Base-by-base conservation (phyloP, 2,888 invertebrate genomes). In the Agonopterix alstromeriana region DNA sequence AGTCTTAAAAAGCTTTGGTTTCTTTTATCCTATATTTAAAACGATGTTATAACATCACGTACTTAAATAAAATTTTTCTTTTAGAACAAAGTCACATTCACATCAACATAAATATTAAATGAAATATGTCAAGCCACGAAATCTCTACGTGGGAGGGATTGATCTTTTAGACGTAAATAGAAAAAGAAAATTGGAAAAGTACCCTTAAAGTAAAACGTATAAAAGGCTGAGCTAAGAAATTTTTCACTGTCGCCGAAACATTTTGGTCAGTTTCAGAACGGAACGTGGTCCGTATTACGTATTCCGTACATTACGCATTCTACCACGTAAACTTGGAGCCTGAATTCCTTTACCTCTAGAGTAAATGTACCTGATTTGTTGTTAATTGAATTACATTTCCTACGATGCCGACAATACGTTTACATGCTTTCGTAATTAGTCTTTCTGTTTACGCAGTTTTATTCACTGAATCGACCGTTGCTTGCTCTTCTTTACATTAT, bases 241-340 rank as follows among this genome's bases (percentile, higher is more conserved):
- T 73, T 72, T 72, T 79, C 77, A 79, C 76, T 76, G 79, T 79
- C 79, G 64, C 63, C 53, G 51, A 63, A 70, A 68, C 70, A 70
- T 74, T 74, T 65, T 60, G 73, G 73, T 63, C 69, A 71, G 70
- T 66, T 66, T 62, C 54, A 60, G 62, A 57, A 54, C 54, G 54
- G 50, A 62, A 76, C 78, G 79, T 79, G 79, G 73, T 65, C 43
- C 50, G 71, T 76, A 77, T 79, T 66, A 63, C 61, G 52, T 65
- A 62, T 61, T 50, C 59, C 27, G 42, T 46, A 44, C 11, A 47
- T 47, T 36, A 46, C 46, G 38, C 41, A 46, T 42, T 35, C 12
- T 7, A 11, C 42, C 41, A 35, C 41, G 42, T 36, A 17, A 40
- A 35, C 40, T 46, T 46, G 11, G 42, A 12, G 35, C 41, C 35